These are phyloP conservation scores for Nibea coibor DNA, from an alignment of 2,113 vertebrate genomes.

Conservation along the genomic window DNA sequence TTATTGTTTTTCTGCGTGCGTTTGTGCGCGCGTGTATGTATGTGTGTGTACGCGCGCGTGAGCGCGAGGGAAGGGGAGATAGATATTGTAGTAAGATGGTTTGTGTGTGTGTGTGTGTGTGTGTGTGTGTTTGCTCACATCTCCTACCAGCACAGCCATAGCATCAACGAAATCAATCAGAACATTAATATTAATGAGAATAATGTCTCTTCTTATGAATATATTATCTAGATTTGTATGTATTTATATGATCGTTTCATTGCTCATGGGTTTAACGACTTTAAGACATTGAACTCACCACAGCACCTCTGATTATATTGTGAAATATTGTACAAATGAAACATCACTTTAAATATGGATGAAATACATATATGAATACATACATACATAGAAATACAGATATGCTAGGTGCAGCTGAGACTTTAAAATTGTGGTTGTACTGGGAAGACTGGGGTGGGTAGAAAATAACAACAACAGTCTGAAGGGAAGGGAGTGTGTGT, in stretches of 20 bases:
- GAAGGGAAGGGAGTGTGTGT: not conserved
- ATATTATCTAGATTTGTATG: no score
- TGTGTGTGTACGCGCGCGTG: not conserved
- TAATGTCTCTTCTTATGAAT: not conserved
- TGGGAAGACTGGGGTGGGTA: not conserved
- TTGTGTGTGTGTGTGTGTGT: not conserved
- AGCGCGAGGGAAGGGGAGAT: not conserved
- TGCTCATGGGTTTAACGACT: not conserved
- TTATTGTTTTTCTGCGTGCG: not conserved
- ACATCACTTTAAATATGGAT: not conserved
- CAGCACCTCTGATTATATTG: not conserved
- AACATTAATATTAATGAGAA: not conserved
- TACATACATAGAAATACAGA: no score
- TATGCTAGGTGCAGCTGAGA: not conserved
- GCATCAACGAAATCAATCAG: not conserved
- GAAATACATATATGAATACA: no score
- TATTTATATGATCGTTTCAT: not conserved
- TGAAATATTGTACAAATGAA: not conserved
- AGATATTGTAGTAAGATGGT: conserved; percentile 44
- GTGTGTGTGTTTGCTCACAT: not conserved
- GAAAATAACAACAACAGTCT: not conserved
- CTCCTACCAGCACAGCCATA: conserved; percentile 4
- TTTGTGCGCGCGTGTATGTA: not conserved
- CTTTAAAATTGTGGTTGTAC: not conserved
- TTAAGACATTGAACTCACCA: no score